These are phyloP conservation scores for Hydrophis major DNA, from an alignment of 2,797 vertebrate genomes.

Conservation along the genomic window DNA sequence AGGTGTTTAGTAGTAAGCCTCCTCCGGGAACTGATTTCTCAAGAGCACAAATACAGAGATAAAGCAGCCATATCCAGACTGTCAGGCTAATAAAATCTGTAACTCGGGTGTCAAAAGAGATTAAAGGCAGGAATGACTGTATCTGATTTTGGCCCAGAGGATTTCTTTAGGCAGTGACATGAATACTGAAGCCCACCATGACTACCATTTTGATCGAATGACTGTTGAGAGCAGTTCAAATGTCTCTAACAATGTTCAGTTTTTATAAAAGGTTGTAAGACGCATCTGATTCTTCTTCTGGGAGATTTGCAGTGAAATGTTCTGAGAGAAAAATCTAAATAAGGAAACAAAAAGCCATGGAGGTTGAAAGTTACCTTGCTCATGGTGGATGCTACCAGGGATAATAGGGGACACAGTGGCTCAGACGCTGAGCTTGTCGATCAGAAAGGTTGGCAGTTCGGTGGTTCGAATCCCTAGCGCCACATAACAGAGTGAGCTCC, in stretches of 20 bases:
- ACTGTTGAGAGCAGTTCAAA: background rate
- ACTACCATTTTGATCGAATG: conserved; percentile 12
- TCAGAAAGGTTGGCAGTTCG: too few species aligned
- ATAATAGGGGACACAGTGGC: too few species aligned
- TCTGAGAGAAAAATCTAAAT: background rate
- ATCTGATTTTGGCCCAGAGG: background rate
- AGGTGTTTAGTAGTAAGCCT: background rate
- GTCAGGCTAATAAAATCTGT: conserved; percentile 8
- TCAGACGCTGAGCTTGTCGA: too few species aligned
- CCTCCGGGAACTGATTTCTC: background rate
- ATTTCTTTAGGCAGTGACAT: background rate
- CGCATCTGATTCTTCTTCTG: background rate
- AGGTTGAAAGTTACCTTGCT: background rate
- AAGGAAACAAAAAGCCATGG: too few species aligned
- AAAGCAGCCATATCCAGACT: background rate
- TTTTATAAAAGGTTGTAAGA: background rate
- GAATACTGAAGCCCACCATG: background rate
- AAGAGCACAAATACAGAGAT: background rate
- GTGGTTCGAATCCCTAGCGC: too few species aligned
- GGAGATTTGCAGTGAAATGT: background rate
- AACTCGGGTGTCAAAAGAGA: conserved; percentile 11
- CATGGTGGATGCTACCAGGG: background rate
- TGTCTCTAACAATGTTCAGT: background rate
- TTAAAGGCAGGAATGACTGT: background rate
- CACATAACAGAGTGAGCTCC: too few species aligned